These are phyloP conservation scores for Bedellia somnulentella DNA, from an alignment of 2,888 invertebrate genomes.

Conservation along the genomic window DNA sequence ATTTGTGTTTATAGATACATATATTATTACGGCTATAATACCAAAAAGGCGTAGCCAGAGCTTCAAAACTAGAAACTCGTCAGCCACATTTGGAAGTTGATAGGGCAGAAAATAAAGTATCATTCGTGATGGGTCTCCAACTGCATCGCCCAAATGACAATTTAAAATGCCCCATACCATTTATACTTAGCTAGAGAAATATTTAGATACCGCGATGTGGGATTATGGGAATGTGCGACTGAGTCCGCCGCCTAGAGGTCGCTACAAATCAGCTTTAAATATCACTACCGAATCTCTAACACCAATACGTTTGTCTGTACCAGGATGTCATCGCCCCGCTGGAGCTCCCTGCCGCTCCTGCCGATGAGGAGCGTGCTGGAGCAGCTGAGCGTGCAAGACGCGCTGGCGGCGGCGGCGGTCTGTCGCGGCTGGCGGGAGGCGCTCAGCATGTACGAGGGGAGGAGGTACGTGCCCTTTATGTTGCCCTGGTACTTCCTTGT, in stretches of 20 bases:
- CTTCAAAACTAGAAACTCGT: too few species aligned
- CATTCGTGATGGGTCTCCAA: too few species aligned
- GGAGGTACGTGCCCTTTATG: conserved; percentile 36
- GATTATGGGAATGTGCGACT: neutral
- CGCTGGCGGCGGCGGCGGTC: conserved; percentile 35
- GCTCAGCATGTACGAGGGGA: conserved; percentile 35
- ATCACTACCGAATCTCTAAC: neutral
- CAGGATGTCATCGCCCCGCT: conserved; percentile 14
- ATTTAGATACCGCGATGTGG: neutral
- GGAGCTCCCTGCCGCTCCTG: conserved; percentile 38
- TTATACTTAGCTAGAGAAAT: too few species aligned
- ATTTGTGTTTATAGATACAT: too few species aligned
- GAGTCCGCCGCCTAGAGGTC: neutral
- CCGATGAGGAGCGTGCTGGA: conserved; percentile 35
- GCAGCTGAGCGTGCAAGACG: conserved; percentile 34
- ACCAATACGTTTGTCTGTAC: neutral
- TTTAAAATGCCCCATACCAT: too few species aligned
- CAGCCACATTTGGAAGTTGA: too few species aligned
- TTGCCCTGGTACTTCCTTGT: neutral
- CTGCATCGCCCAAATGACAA: too few species aligned
- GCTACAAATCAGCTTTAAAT: neutral
- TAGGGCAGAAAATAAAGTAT: too few species aligned
- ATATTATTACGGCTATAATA: too few species aligned
- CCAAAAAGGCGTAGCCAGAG: too few species aligned
- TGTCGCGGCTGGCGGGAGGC: conserved; percentile 61